These are phyloP conservation scores for Stenoptilia bipunctidactyla DNA, from an alignment of 2,888 invertebrate genomes.

Conservation along the genomic window DNA sequence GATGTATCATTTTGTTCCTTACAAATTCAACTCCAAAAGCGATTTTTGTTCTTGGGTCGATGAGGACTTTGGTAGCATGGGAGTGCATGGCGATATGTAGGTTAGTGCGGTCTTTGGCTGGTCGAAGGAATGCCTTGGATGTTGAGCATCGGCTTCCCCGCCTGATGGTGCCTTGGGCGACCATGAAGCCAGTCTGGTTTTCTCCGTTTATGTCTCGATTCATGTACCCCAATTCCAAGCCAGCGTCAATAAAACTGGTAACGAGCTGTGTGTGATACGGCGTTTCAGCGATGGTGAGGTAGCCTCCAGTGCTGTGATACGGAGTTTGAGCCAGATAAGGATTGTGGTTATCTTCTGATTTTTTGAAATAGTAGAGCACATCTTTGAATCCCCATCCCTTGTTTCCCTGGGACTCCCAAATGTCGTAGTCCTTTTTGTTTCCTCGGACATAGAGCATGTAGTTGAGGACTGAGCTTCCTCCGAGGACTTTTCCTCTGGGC, in stretches of 20 bases:
- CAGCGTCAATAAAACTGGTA: constrained; percentile 85
- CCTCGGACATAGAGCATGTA: constrained; percentile 94
- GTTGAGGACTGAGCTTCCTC: constrained; percentile 90
- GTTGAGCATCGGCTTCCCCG: constrained; percentile 90
- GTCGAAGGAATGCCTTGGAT: constrained; percentile 87
- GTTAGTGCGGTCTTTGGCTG: constrained; percentile 83
- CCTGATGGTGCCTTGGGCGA: constrained; percentile 84
- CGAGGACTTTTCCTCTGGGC: constrained; percentile 93
- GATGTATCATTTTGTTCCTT: constrained; percentile 78
- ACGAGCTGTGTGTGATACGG: constrained; percentile 89
- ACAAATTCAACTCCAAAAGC: constrained; percentile 88
- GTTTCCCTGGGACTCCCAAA: constrained; percentile 89
- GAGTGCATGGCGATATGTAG: constrained; percentile 87
- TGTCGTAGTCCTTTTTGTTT: constrained; percentile 90
- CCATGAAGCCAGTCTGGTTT: constrained; percentile 89
- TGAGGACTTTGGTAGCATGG: constrained; percentile 81
- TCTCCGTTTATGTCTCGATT: constrained; percentile 91
- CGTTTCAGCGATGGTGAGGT: constrained; percentile 86
- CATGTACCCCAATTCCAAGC: constrained; percentile 86
- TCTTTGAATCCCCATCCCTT: constrained; percentile 89
- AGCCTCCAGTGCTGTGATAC: constrained; percentile 85
- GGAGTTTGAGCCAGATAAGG: constrained; percentile 84
- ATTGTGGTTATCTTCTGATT: constrained; percentile 91
- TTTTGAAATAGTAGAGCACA: constrained; percentile 87
- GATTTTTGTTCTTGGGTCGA: constrained; percentile 79